These are phyloP conservation scores for Chromis chromis DNA, from an alignment of 2,797 vertebrate species.

Conservation along the genomic window DNA sequence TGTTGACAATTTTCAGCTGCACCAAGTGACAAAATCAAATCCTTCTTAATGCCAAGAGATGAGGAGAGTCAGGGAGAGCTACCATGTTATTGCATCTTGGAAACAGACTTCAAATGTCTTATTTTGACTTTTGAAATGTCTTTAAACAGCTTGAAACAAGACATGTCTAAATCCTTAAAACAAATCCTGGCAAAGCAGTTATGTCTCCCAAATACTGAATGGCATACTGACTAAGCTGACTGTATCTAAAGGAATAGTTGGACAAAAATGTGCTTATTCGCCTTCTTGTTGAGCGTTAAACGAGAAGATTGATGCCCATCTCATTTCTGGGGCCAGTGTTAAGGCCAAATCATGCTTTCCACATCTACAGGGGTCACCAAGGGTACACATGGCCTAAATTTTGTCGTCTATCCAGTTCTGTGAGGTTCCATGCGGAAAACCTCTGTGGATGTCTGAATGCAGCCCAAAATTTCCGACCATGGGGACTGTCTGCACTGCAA, in stretches of 20 bases:
- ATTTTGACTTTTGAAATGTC: conserved; percentile 8
- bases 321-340: too few relatives aligned
- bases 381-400: too few relatives aligned
- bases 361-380: too few relatives aligned
- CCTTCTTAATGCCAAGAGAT: conserved; percentile 9
- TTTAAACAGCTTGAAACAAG: neutral
- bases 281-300: neutral
- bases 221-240: neutral
- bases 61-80: neutral
- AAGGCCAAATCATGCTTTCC: too few relatives aligned
- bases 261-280: neutral
- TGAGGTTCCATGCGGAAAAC: too few relatives aligned
- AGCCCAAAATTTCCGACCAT: too few relatives aligned
- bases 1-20: conserved; percentile 25
- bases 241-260: neutral
- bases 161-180: neutral
- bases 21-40: conserved; percentile 26
- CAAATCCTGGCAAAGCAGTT: neutral
- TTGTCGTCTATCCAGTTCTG: too few relatives aligned
- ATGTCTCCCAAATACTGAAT: neutral
- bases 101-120: neutral
- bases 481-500: too few relatives aligned
- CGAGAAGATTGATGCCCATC: neutral
- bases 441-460: too few relatives aligned
- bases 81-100: neutral